Evolutionary conservation across 1,140 invertebrate genomes (phyloP).

Genomic region (Papilio dardanus): DNA sequence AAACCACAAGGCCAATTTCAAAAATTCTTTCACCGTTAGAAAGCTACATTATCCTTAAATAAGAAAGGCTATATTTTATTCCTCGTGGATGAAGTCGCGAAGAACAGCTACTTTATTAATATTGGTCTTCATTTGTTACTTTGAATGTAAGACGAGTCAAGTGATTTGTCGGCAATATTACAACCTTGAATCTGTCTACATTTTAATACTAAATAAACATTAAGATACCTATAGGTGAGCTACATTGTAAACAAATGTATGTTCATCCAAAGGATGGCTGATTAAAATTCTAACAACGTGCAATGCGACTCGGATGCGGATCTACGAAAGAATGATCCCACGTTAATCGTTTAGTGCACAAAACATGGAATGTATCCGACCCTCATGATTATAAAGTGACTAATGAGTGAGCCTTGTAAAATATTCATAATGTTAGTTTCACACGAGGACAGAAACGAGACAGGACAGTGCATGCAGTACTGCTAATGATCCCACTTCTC

Average conservation of each 20-base stretch:
- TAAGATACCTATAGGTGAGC: background rate
- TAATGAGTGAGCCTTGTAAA: constrained; percentile 29
- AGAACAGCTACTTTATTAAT: too few relatives aligned
- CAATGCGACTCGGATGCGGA: constrained; percentile 22
- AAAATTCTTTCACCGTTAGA: too few relatives aligned
- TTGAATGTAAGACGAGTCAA: background rate
- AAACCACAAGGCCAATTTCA: too few relatives aligned
- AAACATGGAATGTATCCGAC: constrained; percentile 4
- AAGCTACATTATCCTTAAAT: too few relatives aligned
- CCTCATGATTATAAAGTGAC: constrained; percentile 31
- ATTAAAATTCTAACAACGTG: constrained; percentile 14
- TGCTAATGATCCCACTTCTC: too few relatives aligned
- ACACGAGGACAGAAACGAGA: background rate
- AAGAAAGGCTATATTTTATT: too few relatives aligned
- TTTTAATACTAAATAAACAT: background rate
- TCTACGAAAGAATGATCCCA: constrained; percentile 36
- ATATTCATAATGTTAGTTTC: constrained; percentile 12
- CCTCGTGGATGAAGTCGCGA: too few relatives aligned
- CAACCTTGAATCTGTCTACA: background rate
- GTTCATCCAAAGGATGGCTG: background rate
- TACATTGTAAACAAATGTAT: background rate
- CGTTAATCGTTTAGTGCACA: constrained; percentile 2
- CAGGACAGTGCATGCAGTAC: background rate
- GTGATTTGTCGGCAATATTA: background rate
- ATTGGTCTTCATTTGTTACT: too few relatives aligned